These are phyloP conservation scores for Troglohyphantes excavatus DNA, from an alignment of 2,888 invertebrate genomes.

Conservation along the genomic window DNA sequence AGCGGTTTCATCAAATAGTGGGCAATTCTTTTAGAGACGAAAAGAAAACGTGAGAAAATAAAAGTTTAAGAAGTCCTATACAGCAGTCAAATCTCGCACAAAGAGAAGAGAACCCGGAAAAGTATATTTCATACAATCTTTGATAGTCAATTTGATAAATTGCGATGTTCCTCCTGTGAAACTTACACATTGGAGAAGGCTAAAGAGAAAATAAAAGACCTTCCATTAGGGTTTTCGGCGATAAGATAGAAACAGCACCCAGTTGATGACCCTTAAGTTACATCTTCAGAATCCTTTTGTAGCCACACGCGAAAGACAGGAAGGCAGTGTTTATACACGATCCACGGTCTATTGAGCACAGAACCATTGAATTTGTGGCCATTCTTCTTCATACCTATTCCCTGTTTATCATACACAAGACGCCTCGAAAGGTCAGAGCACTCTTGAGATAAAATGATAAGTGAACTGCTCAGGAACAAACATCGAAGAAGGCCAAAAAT, in stretches of 20 bases:
- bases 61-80: neutral
- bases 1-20: too few species aligned
- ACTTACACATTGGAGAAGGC: neutral
- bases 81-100: neutral
- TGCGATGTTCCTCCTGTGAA: neutral
- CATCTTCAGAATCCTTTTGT: conserved; percentile 52
- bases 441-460: conserved; percentile 24
- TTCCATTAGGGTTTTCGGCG: conserved; percentile 45
- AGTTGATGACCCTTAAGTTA: conserved; percentile 74
- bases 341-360: conserved; percentile 76
- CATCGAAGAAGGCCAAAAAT: conserved; percentile 31
- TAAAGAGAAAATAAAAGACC: conserved; percentile 43
- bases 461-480: neutral
- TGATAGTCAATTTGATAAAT: conserved; percentile 36
- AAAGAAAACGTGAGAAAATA: neutral
- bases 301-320: conserved; percentile 72
- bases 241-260: conserved; percentile 55
- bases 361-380: conserved; percentile 64
- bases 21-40: too few species aligned
- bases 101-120: neutral
- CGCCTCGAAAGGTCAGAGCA: conserved; percentile 58
- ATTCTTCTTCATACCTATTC: conserved; percentile 56
- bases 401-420: conserved; percentile 64
- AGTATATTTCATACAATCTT: neutral
- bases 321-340: conserved; percentile 74